Base-by-base conservation (phyloP, 2,113 vertebrate genomes). In the Callionymus lyra region DNA sequence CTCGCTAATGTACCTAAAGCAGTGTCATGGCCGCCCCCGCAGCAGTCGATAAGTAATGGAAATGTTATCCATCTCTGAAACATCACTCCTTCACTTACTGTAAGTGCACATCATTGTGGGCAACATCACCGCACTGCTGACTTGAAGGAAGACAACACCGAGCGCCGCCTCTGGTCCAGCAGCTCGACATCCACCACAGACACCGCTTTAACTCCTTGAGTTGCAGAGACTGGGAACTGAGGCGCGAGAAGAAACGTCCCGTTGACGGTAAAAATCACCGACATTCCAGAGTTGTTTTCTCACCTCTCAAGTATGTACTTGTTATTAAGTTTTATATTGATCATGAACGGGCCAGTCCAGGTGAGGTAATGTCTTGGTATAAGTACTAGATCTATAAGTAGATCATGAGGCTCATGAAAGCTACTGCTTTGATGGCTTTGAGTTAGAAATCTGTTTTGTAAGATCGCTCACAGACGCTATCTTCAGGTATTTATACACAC, bases 1-100 rank as follows among this genome's bases (percentile, higher is more conserved):
- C 57, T 12, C 47, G 37, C 81, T 83, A 86, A 86, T 84, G 84
- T 70, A 74, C 83, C 82, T 79, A 58, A 72, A 73, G 71, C 72
- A 41, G 70, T 59, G 68, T 73, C 72, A 69, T 65, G 53, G 51
- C 69, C 48, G 55, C 61, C 53, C 16, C 49, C 53, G 15, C 59
- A 50, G 65, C 68, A 81, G 85, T 86, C 85, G 64, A 84, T 86
- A 84, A 77, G 60, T 65, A 59, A 72, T 81, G 81, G 84, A 84
- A 86, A 84, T 39, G 76, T 69, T 77, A 84, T 77, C 83, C 82
- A 73, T 84, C 81, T 73, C 65, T 83, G 82, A 81, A 83, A 85
- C 76, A 76, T 80, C 85, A 84, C 74, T 78, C 83, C 81, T 72
- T 76, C 74, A 72, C 75, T 86, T 85, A 84, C 83, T 78, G 85